A percentile compares a stretch with the other conserved stretches of the same genome.
Conservation (phyloP, 2,797 vertebrate species). For the Silurus aristotelis region DNA sequence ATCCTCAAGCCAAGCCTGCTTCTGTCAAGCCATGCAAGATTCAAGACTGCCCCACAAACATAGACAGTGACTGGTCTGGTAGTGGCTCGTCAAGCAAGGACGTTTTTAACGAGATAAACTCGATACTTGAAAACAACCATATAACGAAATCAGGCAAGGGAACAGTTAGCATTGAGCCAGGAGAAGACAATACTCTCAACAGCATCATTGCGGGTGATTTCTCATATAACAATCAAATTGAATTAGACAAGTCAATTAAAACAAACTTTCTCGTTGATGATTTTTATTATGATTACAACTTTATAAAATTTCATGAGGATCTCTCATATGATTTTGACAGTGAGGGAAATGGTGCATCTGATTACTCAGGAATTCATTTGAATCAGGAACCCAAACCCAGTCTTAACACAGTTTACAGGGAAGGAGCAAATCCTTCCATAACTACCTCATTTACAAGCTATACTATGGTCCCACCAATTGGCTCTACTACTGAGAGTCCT, state of each 20-base stretch:
- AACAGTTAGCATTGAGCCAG: slow-evolving; percentile 59
- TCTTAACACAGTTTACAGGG: slow-evolving; percentile 9
- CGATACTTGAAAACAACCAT: slow-evolving; percentile 67
- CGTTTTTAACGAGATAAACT: slow-evolving; percentile 82
- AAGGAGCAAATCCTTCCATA: slow-evolving; percentile 55
- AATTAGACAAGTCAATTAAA: slow-evolving; percentile 62
- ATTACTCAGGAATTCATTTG: slow-evolving; percentile 39
- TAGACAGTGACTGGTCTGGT: slow-evolving; percentile 83
- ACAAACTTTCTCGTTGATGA: slow-evolving; percentile 83
- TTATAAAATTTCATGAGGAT: slow-evolving; percentile 96
- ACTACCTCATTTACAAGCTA: slow-evolving; percentile 43
- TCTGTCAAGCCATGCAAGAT: slow-evolving; percentile 61
- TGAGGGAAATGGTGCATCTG: slow-evolving; percentile 50
- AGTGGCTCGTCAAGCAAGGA: slow-evolving; percentile 87
- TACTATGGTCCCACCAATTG: slow-evolving; percentile 20
- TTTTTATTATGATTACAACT: slow-evolving; percentile 98
- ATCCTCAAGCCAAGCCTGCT: slow-evolving; percentile 71
- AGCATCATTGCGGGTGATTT: slow-evolving; percentile 74
- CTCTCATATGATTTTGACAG: slow-evolving; percentile 77
- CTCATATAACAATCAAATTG: slow-evolving; percentile 66
- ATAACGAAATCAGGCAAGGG: slow-evolving; percentile 46
- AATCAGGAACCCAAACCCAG: slow-evolving; percentile 50
- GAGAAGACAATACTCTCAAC: slow-evolving; percentile 62
- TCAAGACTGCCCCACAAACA: slow-evolving; percentile 67
- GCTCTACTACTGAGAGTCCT: slow-evolving; percentile 36